Evolutionary conservation across 2,888 invertebrate genomes (phyloP).

Genomic region (Caenorhabditis afra): DNA sequence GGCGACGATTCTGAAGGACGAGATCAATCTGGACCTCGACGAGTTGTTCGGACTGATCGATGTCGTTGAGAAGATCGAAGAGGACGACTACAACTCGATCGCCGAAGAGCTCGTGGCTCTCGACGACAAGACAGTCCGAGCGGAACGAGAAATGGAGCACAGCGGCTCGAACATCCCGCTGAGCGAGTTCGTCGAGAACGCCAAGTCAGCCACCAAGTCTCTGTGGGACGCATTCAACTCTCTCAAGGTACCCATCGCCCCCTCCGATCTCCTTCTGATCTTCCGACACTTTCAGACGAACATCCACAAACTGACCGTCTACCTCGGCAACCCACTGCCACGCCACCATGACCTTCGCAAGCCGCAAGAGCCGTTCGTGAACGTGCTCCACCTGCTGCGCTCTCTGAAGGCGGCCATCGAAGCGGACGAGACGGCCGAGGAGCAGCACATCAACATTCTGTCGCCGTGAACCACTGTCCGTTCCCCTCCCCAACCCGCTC

Average conservation of each 20-base stretch:
- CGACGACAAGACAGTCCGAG: conserved; percentile 46
- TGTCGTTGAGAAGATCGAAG: conserved; percentile 50
- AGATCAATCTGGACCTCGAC: conserved; percentile 68
- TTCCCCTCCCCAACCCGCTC: not conserved
- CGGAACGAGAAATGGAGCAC: conserved; percentile 57
- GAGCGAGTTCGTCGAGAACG: conserved; percentile 49
- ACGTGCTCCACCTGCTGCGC: conserved; percentile 37
- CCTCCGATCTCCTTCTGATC: not conserved
- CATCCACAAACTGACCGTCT: conserved; percentile 40
- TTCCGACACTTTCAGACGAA: conserved; percentile 24
- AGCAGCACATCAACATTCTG: conserved; percentile 49
- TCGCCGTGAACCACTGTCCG: conserved; percentile 34
- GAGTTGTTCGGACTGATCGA: conserved; percentile 65
- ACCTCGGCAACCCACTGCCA: conserved; percentile 46
- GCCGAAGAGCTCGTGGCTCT: conserved; percentile 22
- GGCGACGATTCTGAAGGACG: conserved; percentile 61
- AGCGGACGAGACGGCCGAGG: conserved; percentile 32
- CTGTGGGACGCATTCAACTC: conserved; percentile 29
- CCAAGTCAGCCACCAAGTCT: conserved; percentile 14
- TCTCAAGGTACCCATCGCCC: conserved; percentile 25
- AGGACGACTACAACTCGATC: conserved; percentile 26
- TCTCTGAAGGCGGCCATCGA: conserved; percentile 45
- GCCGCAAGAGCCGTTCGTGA: conserved; percentile 22
- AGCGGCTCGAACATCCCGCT: conserved; percentile 51
- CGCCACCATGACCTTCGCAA: conserved; percentile 25